Conservation (phyloP, 2,888 invertebrate species). For the Pristionchus japonicus region DNA sequence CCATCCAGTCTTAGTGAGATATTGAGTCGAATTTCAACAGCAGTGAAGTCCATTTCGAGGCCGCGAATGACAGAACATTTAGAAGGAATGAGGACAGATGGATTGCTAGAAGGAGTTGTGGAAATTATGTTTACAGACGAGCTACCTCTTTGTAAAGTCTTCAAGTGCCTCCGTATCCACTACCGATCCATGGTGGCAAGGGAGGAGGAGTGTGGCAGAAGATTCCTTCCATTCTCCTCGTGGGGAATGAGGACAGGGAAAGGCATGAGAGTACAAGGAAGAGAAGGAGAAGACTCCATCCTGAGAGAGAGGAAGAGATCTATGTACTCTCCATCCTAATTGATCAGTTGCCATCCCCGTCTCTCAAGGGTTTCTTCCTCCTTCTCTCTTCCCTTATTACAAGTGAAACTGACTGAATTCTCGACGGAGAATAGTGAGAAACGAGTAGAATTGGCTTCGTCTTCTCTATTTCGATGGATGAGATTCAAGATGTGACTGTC, state of each 20-base stretch:
- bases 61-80: background rate
- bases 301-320: background rate
- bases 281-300: background rate
- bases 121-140: background rate
- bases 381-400: background rate
- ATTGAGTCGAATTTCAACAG: conserved; percentile 5
- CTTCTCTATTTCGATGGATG: background rate
- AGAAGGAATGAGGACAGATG: background rate
- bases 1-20: background rate
- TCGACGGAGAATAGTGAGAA: conserved; percentile 5
- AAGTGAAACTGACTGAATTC: background rate
- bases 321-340: background rate
- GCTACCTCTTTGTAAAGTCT: background rate
- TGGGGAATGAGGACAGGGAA: background rate
- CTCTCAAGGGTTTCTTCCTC: background rate
- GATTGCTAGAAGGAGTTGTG: conserved; percentile 13
- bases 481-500: background rate
- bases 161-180: background rate
- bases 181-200: background rate
- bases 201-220: background rate
- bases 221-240: background rate
- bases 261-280: conserved; percentile 11
- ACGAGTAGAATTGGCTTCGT: conserved; percentile 28
- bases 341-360: background rate
- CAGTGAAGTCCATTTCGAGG: conserved; percentile 3